These are phyloP conservation scores for Columba guinea DNA, from an alignment of 2,797 vertebrate genomes.

Conservation along the genomic window DNA sequence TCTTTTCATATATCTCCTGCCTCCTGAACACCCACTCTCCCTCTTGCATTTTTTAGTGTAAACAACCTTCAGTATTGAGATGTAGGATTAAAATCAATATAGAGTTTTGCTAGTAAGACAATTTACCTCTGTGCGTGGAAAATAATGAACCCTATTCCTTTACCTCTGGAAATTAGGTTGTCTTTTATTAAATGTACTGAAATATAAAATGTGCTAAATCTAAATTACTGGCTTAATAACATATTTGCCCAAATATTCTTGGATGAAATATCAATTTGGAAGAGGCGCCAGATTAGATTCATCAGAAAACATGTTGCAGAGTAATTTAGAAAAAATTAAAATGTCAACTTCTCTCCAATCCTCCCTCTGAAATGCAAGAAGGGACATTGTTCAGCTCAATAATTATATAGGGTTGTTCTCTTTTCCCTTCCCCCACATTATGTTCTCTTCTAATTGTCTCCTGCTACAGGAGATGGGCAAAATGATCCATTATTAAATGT, in stretches of 20 bases:
- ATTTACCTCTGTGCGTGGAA: background rate
- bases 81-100: background rate
- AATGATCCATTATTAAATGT: background rate
- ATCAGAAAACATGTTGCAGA: constrained; percentile 53
- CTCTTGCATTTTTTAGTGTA: background rate
- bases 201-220: constrained; percentile 35
- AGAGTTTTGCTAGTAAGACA: background rate
- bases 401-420: background rate
- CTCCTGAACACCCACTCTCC: background rate
- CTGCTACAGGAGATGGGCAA: background rate
- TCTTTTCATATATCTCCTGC: background rate
- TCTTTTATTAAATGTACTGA: background rate
- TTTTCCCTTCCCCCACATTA: background rate
- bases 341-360: constrained; percentile 31
- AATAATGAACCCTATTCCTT: constrained; percentile 16
- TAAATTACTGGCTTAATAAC: constrained; percentile 38
- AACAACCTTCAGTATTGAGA: background rate
- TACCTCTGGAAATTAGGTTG: background rate
- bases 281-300: constrained; percentile 7
- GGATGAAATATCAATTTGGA: constrained; percentile 40
- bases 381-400: constrained; percentile 24
- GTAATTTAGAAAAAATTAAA: constrained; percentile 64
- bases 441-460: constrained; percentile 12
- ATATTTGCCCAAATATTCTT: constrained; percentile 29
- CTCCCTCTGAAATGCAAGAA: constrained; percentile 5